phyloP scores from a whole-genome alignment of 2,797 vertebrate species.

The Parauchenoglanis ngamensis region DNA sequence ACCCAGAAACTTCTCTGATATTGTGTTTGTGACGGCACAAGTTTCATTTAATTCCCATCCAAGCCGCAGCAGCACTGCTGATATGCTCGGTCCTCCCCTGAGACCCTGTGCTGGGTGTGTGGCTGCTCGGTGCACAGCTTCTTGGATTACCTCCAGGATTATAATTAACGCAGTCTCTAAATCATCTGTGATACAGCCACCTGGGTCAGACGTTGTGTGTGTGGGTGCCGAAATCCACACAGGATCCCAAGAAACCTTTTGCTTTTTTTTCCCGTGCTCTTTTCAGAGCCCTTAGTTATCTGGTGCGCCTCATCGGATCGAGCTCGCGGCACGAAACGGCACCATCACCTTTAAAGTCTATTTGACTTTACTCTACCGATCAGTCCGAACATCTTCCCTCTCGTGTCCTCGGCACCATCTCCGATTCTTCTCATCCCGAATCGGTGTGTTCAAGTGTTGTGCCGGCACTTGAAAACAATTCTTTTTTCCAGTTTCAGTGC shows the following conservation, averaged over 20 bases:
- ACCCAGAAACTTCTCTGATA: neutral
- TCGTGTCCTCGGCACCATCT: neutral
- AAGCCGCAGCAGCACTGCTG: slow-evolving; percentile 42
- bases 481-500: neutral
- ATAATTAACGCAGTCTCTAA: slow-evolving; percentile 58
- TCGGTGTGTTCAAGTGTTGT: neutral
- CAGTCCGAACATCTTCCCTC: neutral
- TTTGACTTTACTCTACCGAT: neutral
- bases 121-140: slow-evolving; percentile 44
- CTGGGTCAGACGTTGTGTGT: slow-evolving; percentile 51
- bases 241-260: neutral
- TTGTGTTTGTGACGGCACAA: neutral
- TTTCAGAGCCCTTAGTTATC: neutral
- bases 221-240: slow-evolving; percentile 20
- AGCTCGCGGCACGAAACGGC: neutral
- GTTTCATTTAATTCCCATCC: slow-evolving; percentile 38
- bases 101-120: slow-evolving; percentile 28
- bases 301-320: neutral
- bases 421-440: neutral
- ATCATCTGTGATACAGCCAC: slow-evolving; percentile 56
- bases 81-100: slow-evolving; percentile 36
- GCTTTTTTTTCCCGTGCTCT: neutral
- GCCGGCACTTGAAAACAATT: neutral
- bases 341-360: neutral
- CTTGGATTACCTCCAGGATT: slow-evolving; percentile 61